phyloP scores from a whole-genome alignment of 2,113 vertebrate genomes.

The Himantopus leucocephalus region DNA sequence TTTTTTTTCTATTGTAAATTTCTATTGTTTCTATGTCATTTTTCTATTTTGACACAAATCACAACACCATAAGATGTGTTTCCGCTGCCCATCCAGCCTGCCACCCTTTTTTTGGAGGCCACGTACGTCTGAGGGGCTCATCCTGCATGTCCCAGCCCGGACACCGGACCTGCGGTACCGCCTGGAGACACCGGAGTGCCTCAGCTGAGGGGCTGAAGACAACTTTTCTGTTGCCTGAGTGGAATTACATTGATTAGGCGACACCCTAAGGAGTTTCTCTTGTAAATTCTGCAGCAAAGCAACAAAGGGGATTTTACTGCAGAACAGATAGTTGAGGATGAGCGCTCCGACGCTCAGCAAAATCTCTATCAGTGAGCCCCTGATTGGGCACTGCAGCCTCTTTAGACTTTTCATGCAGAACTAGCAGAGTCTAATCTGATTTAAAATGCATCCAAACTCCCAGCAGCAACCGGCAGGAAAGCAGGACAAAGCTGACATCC shows the following conservation, averaged over 20 bases:
- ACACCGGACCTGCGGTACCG: neutral
- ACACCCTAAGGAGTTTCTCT: neutral
- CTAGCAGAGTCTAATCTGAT: neutral
- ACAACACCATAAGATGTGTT: neutral
- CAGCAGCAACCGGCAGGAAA: neutral
- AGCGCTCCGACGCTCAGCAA: accelerated
- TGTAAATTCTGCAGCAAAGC: neutral
- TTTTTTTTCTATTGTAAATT: neutral
- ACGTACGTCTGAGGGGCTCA: neutral
- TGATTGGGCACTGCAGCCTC: neutral
- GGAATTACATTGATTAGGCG: neutral
- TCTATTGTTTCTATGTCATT: neutral
- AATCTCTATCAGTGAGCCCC: neutral
- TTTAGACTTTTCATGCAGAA: neutral
- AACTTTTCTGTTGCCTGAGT: neutral
- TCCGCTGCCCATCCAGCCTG: neutral
- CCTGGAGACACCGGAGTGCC: neutral
- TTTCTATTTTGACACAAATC: neutral
- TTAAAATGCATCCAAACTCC: conserved; percentile 25
- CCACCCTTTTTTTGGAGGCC: neutral
- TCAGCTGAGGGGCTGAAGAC: neutral
- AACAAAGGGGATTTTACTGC: neutral
- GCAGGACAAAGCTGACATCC: neutral
- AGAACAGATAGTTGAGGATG: neutral
- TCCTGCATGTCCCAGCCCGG: neutral